Evolutionary conservation across 2,797 vertebrate genomes (phyloP).

Genomic region (Danio choprae): DNA sequence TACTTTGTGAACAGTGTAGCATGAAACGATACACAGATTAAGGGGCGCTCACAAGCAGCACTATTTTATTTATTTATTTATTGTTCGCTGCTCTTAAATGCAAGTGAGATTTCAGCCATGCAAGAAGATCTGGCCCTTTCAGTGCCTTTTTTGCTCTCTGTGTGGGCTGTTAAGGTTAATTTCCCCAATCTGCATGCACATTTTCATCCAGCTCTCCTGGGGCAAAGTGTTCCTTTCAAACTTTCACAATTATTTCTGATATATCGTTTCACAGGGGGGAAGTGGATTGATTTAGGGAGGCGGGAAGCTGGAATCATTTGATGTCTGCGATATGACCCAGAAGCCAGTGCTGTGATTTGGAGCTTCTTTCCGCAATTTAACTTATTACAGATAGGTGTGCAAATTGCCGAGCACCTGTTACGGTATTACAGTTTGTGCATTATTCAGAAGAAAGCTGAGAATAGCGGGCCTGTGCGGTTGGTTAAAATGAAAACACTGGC

Average conservation of each 20-base stretch:
- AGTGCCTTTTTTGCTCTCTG: slow-evolving; percentile 26
- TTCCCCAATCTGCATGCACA: slow-evolving; percentile 52
- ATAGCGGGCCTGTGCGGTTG: background rate
- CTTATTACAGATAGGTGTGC: slow-evolving; percentile 52
- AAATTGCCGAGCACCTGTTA: slow-evolving; percentile 42
- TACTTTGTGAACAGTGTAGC: slow-evolving; percentile 11
- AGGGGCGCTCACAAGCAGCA: slow-evolving; percentile 27
- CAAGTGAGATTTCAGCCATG: slow-evolving; percentile 18
- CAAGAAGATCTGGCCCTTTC: slow-evolving; percentile 10
- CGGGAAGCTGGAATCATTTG: slow-evolving; percentile 58
- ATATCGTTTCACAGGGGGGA: slow-evolving; percentile 49
- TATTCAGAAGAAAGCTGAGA: slow-evolving; percentile 11
- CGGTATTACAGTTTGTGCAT: slow-evolving; percentile 47
- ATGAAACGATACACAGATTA: slow-evolving; percentile 36
- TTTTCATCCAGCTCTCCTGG: slow-evolving; percentile 60
- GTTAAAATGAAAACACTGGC: slow-evolving; percentile 14
- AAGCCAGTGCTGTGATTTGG: slow-evolving; percentile 64
- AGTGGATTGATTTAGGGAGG: slow-evolving; percentile 44
- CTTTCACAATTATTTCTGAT: slow-evolving; percentile 63
- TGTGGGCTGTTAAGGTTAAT: slow-evolving; percentile 63
- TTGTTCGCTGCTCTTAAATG: slow-evolving; percentile 24
- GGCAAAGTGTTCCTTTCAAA: slow-evolving; percentile 50
- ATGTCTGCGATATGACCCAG: slow-evolving; percentile 56
- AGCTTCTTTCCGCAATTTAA: slow-evolving; percentile 60
- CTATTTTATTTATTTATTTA: slow-evolving; percentile 47